phyloP scores from a whole-genome alignment of 2,797 vertebrate genomes.

The Xenops minutus region DNA sequence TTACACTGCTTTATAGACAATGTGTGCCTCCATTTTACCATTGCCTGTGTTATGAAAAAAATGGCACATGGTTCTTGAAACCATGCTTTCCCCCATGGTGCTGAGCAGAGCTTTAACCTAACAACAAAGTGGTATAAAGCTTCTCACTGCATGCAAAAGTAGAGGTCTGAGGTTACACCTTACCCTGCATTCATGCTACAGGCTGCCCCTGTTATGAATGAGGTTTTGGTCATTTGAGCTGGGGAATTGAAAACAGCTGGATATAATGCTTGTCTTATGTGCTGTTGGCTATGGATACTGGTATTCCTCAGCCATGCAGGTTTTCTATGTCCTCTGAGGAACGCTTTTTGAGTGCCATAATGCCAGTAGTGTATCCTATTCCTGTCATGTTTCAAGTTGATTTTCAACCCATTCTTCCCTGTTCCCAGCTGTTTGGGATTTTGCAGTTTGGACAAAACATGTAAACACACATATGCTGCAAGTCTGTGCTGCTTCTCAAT shows the following conservation, averaged over 20 bases:
- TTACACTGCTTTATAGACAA: not conserved
- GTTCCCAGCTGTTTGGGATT: not conserved
- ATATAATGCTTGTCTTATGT: not conserved
- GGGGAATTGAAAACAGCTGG: not conserved
- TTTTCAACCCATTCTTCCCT: not conserved
- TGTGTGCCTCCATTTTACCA: not conserved
- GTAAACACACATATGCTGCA: not conserved
- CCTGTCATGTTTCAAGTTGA: not conserved
- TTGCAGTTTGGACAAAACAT: not conserved
- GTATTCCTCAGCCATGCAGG: not conserved
- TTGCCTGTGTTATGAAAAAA: not conserved
- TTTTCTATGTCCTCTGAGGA: not conserved
- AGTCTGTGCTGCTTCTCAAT: not conserved
- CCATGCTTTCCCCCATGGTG: not conserved
- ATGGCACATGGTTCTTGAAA: not conserved
- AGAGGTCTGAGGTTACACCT: not conserved
- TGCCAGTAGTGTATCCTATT: not conserved
- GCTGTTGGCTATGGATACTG: not conserved
- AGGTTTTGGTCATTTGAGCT: not conserved
- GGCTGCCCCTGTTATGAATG: not conserved
- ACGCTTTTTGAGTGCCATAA: fast-evolving
- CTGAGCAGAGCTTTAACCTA: not conserved
- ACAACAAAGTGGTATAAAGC: not conserved
- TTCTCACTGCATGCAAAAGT: not conserved
- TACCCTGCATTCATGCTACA: not conserved